Percentiles rank a stretch among this genome's conserved stretches.
phyloP scores from a whole-genome alignment of 2,888 invertebrate genomes.

The Perizoma flavofasciatum region DNA sequence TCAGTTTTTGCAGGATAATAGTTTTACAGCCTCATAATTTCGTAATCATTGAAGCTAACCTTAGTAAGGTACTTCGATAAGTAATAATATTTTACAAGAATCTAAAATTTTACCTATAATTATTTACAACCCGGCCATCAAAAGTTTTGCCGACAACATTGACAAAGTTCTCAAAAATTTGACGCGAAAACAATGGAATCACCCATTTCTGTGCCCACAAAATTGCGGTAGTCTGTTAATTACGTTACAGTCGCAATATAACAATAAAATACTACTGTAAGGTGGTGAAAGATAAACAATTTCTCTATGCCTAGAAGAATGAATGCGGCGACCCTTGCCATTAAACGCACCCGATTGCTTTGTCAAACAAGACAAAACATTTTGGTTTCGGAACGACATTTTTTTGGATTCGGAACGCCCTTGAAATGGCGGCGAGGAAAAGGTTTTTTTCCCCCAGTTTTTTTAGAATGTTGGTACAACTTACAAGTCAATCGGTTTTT shows the following conservation, averaged over 20 bases:
- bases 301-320: conserved; percentile 51
- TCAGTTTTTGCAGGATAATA: conserved; percentile 3
- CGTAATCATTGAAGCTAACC: conserved; percentile 23
- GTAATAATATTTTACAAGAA: conserved; percentile 28
- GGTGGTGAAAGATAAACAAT: conserved; percentile 57
- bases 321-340: conserved; percentile 43
- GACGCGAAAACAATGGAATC: conserved; percentile 45
- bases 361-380: conserved; percentile 55
- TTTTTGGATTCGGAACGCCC: conserved; percentile 24
- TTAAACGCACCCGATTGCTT: conserved; percentile 33
- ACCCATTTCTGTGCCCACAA: conserved; percentile 47
- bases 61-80: conserved; percentile 15
- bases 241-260: conserved; percentile 65
- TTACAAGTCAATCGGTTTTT: conserved; percentile 23
- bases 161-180: conserved; percentile 43
- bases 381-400: conserved; percentile 36
- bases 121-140: conserved; percentile 29
- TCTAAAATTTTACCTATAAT: conserved; percentile 28
- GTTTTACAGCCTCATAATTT: conserved; percentile 28
- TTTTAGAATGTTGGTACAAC: conserved; percentile 22
- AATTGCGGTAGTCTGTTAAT: conserved; percentile 66
- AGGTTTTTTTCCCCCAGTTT: conserved; percentile 8
- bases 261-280: conserved; percentile 72
- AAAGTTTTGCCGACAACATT: conserved; percentile 34
- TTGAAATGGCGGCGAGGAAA: conserved; percentile 30